These are phyloP conservation scores for Columba guinea DNA, from an alignment of 2,797 vertebrate genomes.

Conservation along the genomic window DNA sequence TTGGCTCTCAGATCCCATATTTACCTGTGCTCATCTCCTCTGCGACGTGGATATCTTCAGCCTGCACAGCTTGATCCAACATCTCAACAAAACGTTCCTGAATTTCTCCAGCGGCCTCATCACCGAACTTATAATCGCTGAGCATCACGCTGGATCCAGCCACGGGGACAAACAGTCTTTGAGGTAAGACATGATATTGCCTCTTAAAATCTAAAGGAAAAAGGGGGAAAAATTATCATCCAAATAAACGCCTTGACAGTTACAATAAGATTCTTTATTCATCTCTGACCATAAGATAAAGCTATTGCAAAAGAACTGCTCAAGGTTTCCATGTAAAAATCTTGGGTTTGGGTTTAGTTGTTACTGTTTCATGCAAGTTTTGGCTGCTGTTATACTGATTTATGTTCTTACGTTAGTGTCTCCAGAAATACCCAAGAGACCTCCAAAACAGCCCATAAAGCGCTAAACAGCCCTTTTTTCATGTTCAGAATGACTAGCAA, in stretches of 20 bases:
- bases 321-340: background rate
- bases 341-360: background rate
- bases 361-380: background rate
- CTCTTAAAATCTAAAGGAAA: slow-evolving; percentile 64
- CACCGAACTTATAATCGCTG: slow-evolving; percentile 92
- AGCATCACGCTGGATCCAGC: slow-evolving; percentile 79
- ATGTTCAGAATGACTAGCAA: background rate
- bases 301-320: background rate
- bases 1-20: background rate
- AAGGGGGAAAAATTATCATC: background rate
- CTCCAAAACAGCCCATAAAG: background rate
- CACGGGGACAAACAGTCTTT: slow-evolving; percentile 86
- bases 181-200: slow-evolving; percentile 80
- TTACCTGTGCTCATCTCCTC: slow-evolving; percentile 81
- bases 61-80: slow-evolving; percentile 81
- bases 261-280: background rate
- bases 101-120: slow-evolving; percentile 84
- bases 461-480: background rate
- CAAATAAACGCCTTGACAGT: background rate
- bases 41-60: slow-evolving; percentile 80
- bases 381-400: background rate
- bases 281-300: background rate
- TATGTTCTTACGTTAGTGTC: background rate
- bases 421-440: background rate
- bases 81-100: slow-evolving; percentile 88